phyloP scores from a whole-genome alignment of 2,113 vertebrate genomes.

The Python bivittatus region DNA sequence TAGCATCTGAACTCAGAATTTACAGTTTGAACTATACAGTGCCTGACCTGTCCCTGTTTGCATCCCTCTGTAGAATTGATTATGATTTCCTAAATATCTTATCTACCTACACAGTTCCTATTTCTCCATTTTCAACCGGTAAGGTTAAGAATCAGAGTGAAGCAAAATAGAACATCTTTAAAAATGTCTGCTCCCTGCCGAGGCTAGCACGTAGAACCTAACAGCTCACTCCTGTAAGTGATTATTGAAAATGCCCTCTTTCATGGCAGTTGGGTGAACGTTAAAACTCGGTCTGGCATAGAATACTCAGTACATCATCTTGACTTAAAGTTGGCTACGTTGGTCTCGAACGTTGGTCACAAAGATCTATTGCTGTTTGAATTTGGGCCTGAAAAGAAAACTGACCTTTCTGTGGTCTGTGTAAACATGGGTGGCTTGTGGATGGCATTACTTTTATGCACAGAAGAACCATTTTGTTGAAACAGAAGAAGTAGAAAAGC shows the following conservation, averaged over 20 bases:
- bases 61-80: too few relatives aligned
- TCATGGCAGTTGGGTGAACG: background rate
- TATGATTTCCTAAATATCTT: background rate
- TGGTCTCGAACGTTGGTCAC: constrained; percentile 13
- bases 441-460: constrained; percentile 20
- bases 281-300: background rate
- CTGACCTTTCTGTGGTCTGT: constrained; percentile 38
- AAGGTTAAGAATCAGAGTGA: background rate
- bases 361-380: constrained; percentile 49
- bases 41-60: too few relatives aligned
- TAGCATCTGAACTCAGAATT: too few relatives aligned
- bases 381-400: constrained; percentile 43
- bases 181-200: constrained; percentile 36
- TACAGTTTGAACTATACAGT: too few relatives aligned
- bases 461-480: too few relatives aligned
- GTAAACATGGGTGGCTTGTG: constrained; percentile 47
- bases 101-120: background rate
- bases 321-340: constrained; percentile 27
- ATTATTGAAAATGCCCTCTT: background rate
- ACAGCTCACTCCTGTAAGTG: accelerated
- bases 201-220: constrained; percentile 21
- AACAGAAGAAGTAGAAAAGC: too few relatives aligned
- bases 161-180: constrained; percentile 6
- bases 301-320: constrained; percentile 28
- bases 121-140: constrained; percentile 12